phyloP scores from a whole-genome alignment of 2,888 invertebrate species.

The Epinotia nisella region DNA sequence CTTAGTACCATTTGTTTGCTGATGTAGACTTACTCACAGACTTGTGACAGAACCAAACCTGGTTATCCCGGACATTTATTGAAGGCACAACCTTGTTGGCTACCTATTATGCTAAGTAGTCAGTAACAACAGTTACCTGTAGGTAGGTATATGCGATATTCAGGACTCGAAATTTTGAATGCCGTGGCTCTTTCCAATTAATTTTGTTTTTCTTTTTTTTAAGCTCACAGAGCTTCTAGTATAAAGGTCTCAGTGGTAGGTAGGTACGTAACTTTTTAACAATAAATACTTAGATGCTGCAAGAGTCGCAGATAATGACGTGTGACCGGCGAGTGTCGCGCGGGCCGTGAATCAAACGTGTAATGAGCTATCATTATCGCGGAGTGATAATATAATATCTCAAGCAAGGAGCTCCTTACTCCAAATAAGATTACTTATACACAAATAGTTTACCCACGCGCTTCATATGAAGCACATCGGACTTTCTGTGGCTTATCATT shows the following conservation, averaged over 20 bases:
- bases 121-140: no score
- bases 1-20: no score
- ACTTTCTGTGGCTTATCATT: slow-evolving; percentile 55
- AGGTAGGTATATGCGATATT: no score
- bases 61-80: no score
- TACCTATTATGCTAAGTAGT: no score
- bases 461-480: slow-evolving; percentile 60
- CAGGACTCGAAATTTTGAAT: no score
- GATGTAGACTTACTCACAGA: no score
- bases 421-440: slow-evolving; percentile 50
- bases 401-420: slow-evolving; percentile 55
- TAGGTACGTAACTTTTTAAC: no score
- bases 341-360: slow-evolving; percentile 2
- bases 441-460: slow-evolving; percentile 60
- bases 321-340: neutral
- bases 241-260: no score
- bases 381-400: slow-evolving; percentile 56
- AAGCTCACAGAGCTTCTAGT: no score
- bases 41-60: no score
- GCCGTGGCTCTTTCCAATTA: neutral
- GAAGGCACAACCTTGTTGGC: no score
- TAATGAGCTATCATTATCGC: slow-evolving; percentile 57
- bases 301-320: slow-evolving; percentile 4
- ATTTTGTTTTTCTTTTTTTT: neutral
- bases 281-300: slow-evolving; percentile 2